A percentile compares a stretch with the other conserved stretches of the same genome.
These are phyloP conservation scores for Podarcis siculus DNA, from an alignment of 2,797 vertebrate species.

Conservation along the genomic window DNA sequence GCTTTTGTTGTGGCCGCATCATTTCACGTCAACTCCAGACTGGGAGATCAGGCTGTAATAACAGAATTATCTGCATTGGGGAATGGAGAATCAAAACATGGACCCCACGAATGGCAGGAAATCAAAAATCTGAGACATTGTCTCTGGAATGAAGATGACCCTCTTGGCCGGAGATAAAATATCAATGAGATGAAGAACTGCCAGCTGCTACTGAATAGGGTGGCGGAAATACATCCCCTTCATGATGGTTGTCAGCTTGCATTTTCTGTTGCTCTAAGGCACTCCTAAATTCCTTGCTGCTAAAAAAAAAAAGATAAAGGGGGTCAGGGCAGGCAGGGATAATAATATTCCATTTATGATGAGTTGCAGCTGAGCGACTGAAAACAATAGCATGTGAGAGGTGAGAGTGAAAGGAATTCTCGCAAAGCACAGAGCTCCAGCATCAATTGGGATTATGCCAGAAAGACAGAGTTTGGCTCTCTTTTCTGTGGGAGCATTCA, in stretches of 20 bases:
- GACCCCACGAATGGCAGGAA: constrained; percentile 56
- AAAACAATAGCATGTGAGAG: constrained; percentile 56
- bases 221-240: constrained; percentile 4
- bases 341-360: constrained; percentile 35
- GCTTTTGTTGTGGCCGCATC: constrained; percentile 55
- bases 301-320: background rate
- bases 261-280: constrained; percentile 11
- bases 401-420: constrained; percentile 57
- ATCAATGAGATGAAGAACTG: constrained; percentile 37
- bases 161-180: constrained; percentile 48
- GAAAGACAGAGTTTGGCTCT: constrained; percentile 28
- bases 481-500: constrained; percentile 34
- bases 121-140: constrained; percentile 68
- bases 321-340: constrained; percentile 34
- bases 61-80: constrained; percentile 67
- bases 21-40: constrained; percentile 57
- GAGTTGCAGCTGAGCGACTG: constrained; percentile 40
- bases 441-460: constrained; percentile 38
- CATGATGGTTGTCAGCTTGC: background rate
- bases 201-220: constrained; percentile 31
- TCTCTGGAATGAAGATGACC: constrained; percentile 62
- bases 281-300: constrained; percentile 38
- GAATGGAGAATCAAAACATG: constrained; percentile 56
- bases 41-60: constrained; percentile 67
- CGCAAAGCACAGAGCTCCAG: constrained; percentile 46